Evolutionary conservation across 2,797 vertebrate genomes (phyloP).

Genomic region (Enteromius viviparus): DNA sequence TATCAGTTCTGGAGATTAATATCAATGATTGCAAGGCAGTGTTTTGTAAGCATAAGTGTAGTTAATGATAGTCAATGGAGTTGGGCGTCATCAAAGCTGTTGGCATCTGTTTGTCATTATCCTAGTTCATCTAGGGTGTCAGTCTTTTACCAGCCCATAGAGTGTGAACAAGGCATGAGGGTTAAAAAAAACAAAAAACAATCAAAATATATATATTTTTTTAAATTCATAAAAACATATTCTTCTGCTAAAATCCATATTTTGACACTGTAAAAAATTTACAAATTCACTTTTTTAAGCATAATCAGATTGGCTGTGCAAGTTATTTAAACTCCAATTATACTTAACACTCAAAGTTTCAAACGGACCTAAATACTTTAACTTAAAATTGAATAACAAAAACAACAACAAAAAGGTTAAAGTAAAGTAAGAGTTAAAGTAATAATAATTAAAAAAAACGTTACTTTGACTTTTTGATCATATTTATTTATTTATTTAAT

Average conservation of each 20-base stretch:
- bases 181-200: too few species aligned
- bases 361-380: too few species aligned
- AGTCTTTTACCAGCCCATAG: background rate
- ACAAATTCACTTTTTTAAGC: background rate
- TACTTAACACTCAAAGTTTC: too few species aligned
- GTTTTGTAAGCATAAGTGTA: background rate
- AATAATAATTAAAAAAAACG: background rate
- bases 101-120: slow-evolving; percentile 7
- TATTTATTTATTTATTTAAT: too few species aligned
- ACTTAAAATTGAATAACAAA: too few species aligned
- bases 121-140: background rate
- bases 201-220: too few species aligned
- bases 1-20: background rate
- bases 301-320: background rate
- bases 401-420: too few species aligned
- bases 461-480: too few species aligned
- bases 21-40: background rate
- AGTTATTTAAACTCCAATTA: background rate
- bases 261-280: background rate
- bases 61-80: background rate
- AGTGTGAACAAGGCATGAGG: background rate
- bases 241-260: too few species aligned
- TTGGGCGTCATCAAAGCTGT: background rate
- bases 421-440: background rate
- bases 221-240: background rate